phyloP scores from a whole-genome alignment of 2,113 vertebrate species.

The Seriola dumerili region DNA sequence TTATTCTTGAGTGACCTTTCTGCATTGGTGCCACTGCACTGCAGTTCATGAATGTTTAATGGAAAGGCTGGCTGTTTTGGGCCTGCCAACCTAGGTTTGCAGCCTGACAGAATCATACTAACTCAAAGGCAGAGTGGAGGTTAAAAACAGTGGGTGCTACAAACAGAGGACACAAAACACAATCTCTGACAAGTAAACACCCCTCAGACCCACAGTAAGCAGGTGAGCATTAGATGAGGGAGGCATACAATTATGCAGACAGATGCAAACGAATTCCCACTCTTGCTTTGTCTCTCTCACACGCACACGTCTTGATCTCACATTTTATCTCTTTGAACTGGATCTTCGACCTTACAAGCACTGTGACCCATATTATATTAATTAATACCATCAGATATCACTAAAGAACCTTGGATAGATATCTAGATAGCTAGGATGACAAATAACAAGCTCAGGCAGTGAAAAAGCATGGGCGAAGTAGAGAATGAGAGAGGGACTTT shows the following conservation, averaged over 20 bases:
- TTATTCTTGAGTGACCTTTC: constrained; percentile 81
- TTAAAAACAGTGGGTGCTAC: constrained; percentile 57
- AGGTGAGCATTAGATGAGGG: constrained; percentile 21
- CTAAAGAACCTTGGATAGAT: not conserved
- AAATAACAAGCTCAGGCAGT: constrained; percentile 4
- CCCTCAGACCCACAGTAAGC: constrained; percentile 36
- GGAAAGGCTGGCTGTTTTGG: constrained; percentile 67
- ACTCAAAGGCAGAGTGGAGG: constrained; percentile 66
- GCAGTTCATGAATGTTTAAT: constrained; percentile 84
- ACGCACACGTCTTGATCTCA: constrained; percentile 12
- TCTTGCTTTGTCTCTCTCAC: not conserved
- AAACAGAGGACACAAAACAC: constrained; percentile 49
- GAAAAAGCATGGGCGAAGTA: not conserved
- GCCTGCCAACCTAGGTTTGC: constrained; percentile 67
- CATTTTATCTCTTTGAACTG: not conserved
- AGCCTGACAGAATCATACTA: constrained; percentile 67
- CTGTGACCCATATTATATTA: constrained; percentile 31
- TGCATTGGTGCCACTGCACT: constrained; percentile 73
- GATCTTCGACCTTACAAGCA: not conserved
- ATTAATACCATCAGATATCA: constrained; percentile 38
- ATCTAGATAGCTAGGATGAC: constrained; percentile 9
- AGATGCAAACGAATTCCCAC: not conserved
- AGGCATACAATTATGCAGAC: constrained; percentile 37
- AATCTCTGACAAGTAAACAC: constrained; percentile 58
- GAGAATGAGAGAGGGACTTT: not conserved